Percentiles rank a stretch among this genome's conserved stretches.
Evolutionary conservation across 1,140 invertebrate species (phyloP).

Genomic region (Pachypeltis micranthus): DNA sequence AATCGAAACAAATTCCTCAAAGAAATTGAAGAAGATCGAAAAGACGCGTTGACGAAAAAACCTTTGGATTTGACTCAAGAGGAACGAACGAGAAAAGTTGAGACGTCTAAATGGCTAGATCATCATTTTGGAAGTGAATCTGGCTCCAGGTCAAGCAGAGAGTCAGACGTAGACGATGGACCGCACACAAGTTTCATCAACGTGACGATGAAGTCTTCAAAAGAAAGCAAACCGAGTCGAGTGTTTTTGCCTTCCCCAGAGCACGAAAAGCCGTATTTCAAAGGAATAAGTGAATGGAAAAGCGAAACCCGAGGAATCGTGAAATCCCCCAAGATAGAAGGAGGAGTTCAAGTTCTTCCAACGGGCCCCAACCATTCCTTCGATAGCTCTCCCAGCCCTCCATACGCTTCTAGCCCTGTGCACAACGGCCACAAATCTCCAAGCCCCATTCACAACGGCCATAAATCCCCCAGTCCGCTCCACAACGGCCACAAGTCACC

Average conservation of each 20-base stretch:
- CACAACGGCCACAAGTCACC: background rate
- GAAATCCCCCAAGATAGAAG: conserved; percentile 11
- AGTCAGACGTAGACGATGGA: conserved; percentile 42
- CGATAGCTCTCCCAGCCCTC: conserved; percentile 22
- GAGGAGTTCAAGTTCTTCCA: conserved; percentile 28
- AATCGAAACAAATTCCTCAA: conserved; percentile 38
- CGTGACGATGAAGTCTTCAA: conserved; percentile 55
- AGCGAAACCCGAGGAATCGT: conserved; percentile 23
- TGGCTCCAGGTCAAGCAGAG: conserved; percentile 48
- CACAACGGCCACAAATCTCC: conserved; percentile 16
- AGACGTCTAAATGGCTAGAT: conserved; percentile 80
- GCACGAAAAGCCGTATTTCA: conserved; percentile 41
- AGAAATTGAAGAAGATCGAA: conserved; percentile 45
- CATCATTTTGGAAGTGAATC: conserved; percentile 80
- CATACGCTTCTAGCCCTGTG: conserved; percentile 13
- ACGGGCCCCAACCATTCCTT: conserved; percentile 29
- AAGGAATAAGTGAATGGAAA: conserved; percentile 63
- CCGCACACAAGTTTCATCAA: conserved; percentile 48
- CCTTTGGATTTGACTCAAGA: conserved; percentile 74
- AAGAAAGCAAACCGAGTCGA: conserved; percentile 26
- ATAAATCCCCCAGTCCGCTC: conserved; percentile 21
- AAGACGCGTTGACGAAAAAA: conserved; percentile 64
- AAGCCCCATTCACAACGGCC: conserved; percentile 14
- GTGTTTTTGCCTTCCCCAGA: conserved; percentile 28
- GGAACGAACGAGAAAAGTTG: conserved; percentile 74